Evolutionary conservation across 2,113 vertebrate genomes (phyloP).

Genomic region (Daboia siamensis): DNA sequence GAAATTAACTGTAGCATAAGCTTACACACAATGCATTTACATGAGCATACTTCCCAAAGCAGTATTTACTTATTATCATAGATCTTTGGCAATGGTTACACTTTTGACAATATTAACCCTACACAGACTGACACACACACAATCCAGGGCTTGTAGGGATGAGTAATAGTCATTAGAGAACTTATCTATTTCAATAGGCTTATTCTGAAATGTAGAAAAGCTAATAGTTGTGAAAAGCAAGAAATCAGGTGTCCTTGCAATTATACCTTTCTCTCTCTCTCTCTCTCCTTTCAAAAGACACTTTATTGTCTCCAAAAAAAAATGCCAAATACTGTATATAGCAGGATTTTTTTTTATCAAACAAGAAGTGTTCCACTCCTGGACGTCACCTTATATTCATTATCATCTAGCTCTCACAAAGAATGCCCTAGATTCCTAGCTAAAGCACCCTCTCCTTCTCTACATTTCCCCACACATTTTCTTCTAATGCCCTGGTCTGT

Average conservation of each 20-base stretch:
- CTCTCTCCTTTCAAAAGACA: not conserved
- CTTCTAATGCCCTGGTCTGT: constrained; percentile 7
- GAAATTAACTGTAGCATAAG: not conserved
- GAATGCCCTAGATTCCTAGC: not conserved
- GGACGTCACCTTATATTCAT: constrained; percentile 4
- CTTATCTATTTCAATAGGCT: not conserved
- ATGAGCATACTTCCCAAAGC: not conserved
- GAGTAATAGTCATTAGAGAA: not conserved
- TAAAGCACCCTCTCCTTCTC: not conserved
- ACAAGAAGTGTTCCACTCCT: not conserved
- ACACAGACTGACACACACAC: not conserved
- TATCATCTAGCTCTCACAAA: constrained; percentile 11
- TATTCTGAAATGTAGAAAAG: not conserved
- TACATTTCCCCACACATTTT: constrained; percentile 5
- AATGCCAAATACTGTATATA: not conserved
- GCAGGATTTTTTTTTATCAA: not conserved
- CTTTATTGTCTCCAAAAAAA: not conserved
- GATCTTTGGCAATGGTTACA: not conserved
- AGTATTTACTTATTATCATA: not conserved
- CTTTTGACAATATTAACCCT: not conserved
- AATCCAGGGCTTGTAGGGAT: not conserved
- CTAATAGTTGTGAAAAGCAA: not conserved
- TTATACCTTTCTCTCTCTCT: not conserved
- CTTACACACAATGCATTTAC: not conserved
- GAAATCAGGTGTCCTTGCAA: not conserved